Evolutionary conservation across 2,797 vertebrate species (phyloP).

Genomic region (Myripristis murdjan): DNA sequence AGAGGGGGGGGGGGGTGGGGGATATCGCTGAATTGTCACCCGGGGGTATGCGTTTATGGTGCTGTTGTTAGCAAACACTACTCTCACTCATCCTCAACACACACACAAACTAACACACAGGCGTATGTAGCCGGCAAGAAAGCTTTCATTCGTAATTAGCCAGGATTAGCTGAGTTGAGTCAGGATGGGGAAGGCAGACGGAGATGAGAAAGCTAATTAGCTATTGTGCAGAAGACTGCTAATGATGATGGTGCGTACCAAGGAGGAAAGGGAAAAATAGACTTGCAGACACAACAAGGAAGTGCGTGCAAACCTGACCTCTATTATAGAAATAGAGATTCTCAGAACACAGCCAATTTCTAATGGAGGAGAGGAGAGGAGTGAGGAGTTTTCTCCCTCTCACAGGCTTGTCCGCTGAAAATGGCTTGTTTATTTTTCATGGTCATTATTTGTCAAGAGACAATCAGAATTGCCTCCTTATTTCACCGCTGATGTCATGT

Average conservation of each 20-base stretch:
- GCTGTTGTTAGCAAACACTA: slow-evolving; percentile 40
- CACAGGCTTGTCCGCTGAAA: no score
- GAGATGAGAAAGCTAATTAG: slow-evolving; percentile 84
- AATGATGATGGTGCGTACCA: slow-evolving; percentile 68
- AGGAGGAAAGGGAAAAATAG: slow-evolving; percentile 60
- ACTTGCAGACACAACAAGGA: slow-evolving; percentile 50
- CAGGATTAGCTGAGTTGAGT: slow-evolving; percentile 79
- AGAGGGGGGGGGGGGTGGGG: no score
- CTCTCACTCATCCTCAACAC: slow-evolving; percentile 41
- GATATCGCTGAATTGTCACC: slow-evolving; percentile 75
- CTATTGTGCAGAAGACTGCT: slow-evolving; percentile 79
- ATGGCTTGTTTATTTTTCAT: no score
- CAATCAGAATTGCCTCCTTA: no score
- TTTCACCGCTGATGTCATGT: no score
- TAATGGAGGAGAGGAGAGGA: neutral
- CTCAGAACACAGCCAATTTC: slow-evolving; percentile 40
- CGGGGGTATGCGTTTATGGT: slow-evolving; percentile 50
- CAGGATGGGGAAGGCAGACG: slow-evolving; percentile 73
- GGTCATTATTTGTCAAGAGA: no score
- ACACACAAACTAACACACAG: slow-evolving; percentile 26
- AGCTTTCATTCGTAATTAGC: slow-evolving; percentile 78
- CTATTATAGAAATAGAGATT: slow-evolving; percentile 29
- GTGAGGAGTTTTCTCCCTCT: slow-evolving; percentile 3
- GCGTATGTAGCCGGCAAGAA: slow-evolving; percentile 56
- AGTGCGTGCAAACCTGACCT: slow-evolving; percentile 47